Evolutionary conservation across 2,888 invertebrate species (phyloP), one percentile per base, ranked within the genome.

Genomic region (Agrotis clavis): DNA sequence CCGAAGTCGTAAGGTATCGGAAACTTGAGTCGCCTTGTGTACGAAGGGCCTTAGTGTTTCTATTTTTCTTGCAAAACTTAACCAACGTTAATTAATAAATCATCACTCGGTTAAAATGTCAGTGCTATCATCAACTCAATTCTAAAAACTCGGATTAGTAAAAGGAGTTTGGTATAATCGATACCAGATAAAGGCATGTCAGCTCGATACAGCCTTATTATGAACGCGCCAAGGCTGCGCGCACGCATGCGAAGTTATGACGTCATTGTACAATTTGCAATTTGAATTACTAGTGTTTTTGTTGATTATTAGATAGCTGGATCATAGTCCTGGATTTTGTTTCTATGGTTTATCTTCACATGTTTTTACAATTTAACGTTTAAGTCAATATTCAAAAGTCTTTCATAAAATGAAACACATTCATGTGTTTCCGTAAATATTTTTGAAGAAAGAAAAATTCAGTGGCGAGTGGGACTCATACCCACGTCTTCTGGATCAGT

Each of bases 161-260:
- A 86, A 77, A 77, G 77, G 73, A 74, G 79, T 79, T 79, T 72
- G 16, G 71, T 79, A 64, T 82, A 80, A 73, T 69, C 67, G 74
- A 75, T 66, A 57, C 63, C 85, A 73, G 75, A 73, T 81, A 80
- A 77, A 75, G 86, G 85, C 71, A 82, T 66, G 67, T 74, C 78
- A 80, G 77, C 79, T 83, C 81, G 84, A 82, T 80, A 84, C 84
- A 85, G 74, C 87, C 88, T 88, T 84, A 87, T 82, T 88, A 82
- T 78, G 76, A 84, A 77, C 67, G 35, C 77, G 11, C 74, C 91
- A 92, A 91, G 92, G 91, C 86, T 90, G 88, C 67, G 79, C 59
- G 41, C 13, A 45, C 82, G 89, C 90, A 89, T 88, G 86, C 86
- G 75, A 82, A 69, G 67, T 70, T 75, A 48, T 88, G 87, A 88